These are phyloP conservation scores for Tortricodes alternella DNA, from an alignment of 2,888 invertebrate species.

Conservation along the genomic window DNA sequence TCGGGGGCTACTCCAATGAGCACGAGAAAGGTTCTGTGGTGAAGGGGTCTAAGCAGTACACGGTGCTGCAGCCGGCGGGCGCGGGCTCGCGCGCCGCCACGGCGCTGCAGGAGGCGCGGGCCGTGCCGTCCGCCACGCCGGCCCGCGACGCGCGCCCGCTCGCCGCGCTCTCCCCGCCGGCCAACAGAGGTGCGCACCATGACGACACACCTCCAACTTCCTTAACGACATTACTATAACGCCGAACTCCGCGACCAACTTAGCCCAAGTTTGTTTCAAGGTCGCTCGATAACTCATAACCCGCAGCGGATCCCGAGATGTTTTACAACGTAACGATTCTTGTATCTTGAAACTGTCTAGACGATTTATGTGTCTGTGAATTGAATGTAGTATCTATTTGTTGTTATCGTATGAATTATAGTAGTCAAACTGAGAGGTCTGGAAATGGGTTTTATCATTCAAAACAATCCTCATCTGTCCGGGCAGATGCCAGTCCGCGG, in stretches of 20 bases:
- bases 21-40: conserved; percentile 67
- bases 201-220: conserved; percentile 70
- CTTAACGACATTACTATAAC: conserved; percentile 75
- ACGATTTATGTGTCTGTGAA: conserved; percentile 26
- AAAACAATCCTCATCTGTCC: conserved; percentile 38
- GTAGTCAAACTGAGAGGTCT: conserved; percentile 25
- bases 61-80: conserved; percentile 92
- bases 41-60: conserved; percentile 90
- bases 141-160: conserved; percentile 73
- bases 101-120: conserved; percentile 88
- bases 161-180: conserved; percentile 88
- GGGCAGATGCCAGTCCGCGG: conserved; percentile 40
- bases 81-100: conserved; percentile 91
- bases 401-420: conserved; percentile 26
- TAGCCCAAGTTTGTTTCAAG: conserved; percentile 77
- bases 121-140: conserved; percentile 78
- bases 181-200: conserved; percentile 87
- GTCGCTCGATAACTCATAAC: conserved; percentile 65
- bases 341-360: conserved; percentile 28
- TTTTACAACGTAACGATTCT: conserved; percentile 36
- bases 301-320: conserved; percentile 49
- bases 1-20: conserved; percentile 87
- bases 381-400: conserved; percentile 22
- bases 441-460: conserved; percentile 42
- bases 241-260: conserved; percentile 67